A percentile compares a stretch with the other conserved stretches of the same genome.
These are phyloP conservation scores for Scrobipalpa atriplicella DNA, from an alignment of 2,888 invertebrate species.

Conservation along the genomic window DNA sequence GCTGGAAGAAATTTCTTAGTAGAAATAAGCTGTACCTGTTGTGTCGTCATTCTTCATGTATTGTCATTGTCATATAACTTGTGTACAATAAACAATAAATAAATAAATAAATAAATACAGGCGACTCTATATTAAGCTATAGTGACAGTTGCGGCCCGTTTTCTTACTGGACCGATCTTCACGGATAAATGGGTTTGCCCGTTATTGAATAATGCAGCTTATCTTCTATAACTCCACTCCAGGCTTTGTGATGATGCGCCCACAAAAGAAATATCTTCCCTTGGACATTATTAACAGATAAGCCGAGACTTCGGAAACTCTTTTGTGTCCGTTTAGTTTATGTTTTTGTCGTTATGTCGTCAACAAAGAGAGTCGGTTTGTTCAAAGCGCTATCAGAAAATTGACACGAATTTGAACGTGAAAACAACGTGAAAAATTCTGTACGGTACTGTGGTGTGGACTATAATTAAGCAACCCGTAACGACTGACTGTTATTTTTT, in stretches of 20 bases:
- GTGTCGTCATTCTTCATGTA: too few relatives aligned
- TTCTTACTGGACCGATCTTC: constrained; percentile 48
- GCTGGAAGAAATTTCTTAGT: too few relatives aligned
- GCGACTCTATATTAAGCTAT: too few relatives aligned
- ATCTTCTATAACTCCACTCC: constrained; percentile 43
- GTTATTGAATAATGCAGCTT: constrained; percentile 49
- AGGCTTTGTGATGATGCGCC: neutral
- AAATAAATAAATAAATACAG: too few relatives aligned
- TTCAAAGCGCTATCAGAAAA: constrained; percentile 24
- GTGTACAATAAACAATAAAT: too few relatives aligned
- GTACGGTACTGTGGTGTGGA: too few relatives aligned
- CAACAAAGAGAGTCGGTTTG: neutral
- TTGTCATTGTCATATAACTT: too few relatives aligned
- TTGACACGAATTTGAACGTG: constrained; percentile 43
- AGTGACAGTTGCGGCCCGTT: constrained; percentile 30
- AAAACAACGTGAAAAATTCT: too few relatives aligned
- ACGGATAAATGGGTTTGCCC: constrained; percentile 52
- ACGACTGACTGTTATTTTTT: too few relatives aligned
- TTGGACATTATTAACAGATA: constrained; percentile 2
- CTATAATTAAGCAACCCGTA: too few relatives aligned
- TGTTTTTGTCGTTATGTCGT: neutral
- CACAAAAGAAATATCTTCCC: constrained; percentile 5
- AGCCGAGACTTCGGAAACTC: neutral
- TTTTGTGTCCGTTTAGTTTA: constrained; percentile 1
- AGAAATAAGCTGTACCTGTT: too few relatives aligned